Evolutionary conservation across 2,888 invertebrate genomes (phyloP), one percentile per base, ranked within the genome.

Genomic region (Calameuta filiformis): DNA sequence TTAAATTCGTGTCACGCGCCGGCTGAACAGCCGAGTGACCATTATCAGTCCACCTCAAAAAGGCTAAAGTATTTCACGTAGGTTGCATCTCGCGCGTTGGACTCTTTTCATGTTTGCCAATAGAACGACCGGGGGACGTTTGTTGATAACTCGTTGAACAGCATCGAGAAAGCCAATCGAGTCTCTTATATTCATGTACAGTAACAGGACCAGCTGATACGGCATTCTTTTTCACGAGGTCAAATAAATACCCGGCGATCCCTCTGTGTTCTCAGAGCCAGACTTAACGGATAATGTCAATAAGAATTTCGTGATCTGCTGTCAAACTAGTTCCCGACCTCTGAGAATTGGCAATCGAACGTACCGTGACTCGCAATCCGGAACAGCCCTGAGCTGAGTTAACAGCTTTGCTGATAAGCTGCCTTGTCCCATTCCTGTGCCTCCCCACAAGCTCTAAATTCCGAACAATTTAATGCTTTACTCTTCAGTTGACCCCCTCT

Each of bases 231-330:
- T 34, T 31, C 15, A 71, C 6, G 34, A 12, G 3, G 71, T 30
- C 15, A 34, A 33, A 71, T 34, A 71, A 12, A 30, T 34, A 71
- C 23, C 71, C 33, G 34, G 3, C 12, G 71, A 71, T 71, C 56
- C 56, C 9, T 9, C 56, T 56, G 56, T 56, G 56, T 56, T 71
- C 71, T 31, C 71, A 33, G 71, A 31, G 31, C 6, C 12, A 15
- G 71, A 30, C 23, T 74, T 74, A 74, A 74, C 23, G 74, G 74
- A n/a, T 35, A 74, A 74, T 15, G 34, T 74, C 35, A 74, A 74
- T 37, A 74, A 15, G 71, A 23, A 9, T 34, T 74, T 33, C n/a
- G 74, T 35, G 34, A 74, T 74, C 74, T 71, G 71, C 15, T 71
- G 71, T 71, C 71, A 34, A 71, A 71, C 71, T 31, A 71, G 71